Base-by-base conservation (phyloP, 2,113 vertebrate species). In the Zosterops hypoxanthus region DNA sequence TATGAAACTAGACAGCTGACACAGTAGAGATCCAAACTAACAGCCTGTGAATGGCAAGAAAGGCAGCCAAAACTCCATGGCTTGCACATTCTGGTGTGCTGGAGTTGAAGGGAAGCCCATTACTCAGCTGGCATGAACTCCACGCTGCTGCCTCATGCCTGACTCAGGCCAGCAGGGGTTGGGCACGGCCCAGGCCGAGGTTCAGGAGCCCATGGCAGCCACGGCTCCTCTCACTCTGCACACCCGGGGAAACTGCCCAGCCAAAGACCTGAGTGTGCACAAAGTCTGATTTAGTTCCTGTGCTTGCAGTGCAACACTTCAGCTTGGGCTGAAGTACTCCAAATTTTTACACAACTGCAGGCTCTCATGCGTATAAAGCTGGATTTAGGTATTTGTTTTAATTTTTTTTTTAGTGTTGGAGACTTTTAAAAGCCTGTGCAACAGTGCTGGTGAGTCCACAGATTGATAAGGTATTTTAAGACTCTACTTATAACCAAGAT, bases 91-190 rank as follows among this genome's bases (percentile, higher is more conserved):
- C 46, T 63, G 57, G 66, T 57, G 55, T 49, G 79, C 88, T 72
- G 79, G 77, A 81, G 86, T 4, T 66, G 72, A 72, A 23, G 52
- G 26, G 53, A 72, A 90, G 94, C 49, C 92, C 86, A 88, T 95
- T 85, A 90, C 64, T 63, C 82, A 69, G 78, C 82, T 77, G 21
- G 3, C 6, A 36, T 2, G 39, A 53, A 26, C 42, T 69, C 49
- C 82, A 49, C 4, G 19, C 49, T 57, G 76, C 65, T 93, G 88
- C 86, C 76, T 81, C 64, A 22, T 2, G 5, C 18, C 42, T 90
- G 79, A 88, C 71, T 90, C 96, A 96, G 1, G n/a, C 52, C 93
- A 68, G 56, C 1, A 3, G 56, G 11, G 49, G 52, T 0, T 18
- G 64, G 89, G 60, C 86, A 82, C 0, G 0, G 85, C 52, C 75